Base-by-base conservation (phyloP, 2,888 invertebrate species). In the Pandemis corylana region DNA sequence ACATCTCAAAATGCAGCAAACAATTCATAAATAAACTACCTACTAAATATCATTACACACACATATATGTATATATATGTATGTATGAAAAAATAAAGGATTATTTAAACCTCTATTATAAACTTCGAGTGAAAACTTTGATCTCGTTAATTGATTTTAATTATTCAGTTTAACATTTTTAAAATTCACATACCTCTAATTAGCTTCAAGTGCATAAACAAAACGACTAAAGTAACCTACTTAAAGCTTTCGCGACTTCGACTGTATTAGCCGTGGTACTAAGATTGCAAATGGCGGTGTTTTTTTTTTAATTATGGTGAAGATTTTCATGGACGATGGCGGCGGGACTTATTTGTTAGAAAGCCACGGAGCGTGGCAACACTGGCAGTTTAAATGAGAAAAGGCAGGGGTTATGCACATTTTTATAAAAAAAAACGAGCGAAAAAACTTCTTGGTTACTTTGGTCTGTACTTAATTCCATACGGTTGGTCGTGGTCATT, bases 251-350 rank as follows among this genome's bases (percentile, higher is more conserved):
- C 53, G 5, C 10, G 6, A 67, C 2, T 36, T 41, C 41, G 15
- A 67, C 53, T 59, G 7, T 56, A 36, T 36, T 2, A 36, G 28
- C 28, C 2, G 28, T 36, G 9, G 44, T 41, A 28, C 10, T 59
- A 44, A 2, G 42, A 42, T 10, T 20, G 7, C 15, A 36, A 3
- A 53, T 78, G 81, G 51, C 9, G 4, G 83, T 86, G 85, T 84
- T 83, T 80, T 80, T 59, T 42, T 65, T 79, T 78, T 87, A 88
- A 88, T 88, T 87, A 87, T 81, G 78, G 81, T 79, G 80, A 83
- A 87, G 88, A 85, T 86, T 85, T 85, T 88, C 84, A 87, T 87
- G 87, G 84, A 76, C 78, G 85, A 87, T 87, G 87, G 88, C 83
- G 85, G 86, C 49, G 86, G 84, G 80, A 80, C 84, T 85, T 89